phyloP scores from a whole-genome alignment of 1,140 invertebrate genomes.

The Drosophila aff. region DNA sequence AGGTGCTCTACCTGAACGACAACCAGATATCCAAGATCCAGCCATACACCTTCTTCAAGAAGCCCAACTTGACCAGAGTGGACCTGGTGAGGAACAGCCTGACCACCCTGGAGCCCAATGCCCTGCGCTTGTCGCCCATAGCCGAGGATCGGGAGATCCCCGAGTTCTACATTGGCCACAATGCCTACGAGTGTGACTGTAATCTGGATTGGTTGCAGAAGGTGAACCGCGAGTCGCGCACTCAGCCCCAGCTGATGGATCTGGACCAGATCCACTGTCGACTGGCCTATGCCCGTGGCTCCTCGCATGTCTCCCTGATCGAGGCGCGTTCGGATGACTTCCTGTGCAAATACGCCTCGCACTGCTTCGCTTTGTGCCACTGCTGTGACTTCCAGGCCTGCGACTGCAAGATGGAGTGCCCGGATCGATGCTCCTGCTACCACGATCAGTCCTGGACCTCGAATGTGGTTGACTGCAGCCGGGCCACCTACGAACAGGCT shows the following conservation, averaged over 20 bases:
- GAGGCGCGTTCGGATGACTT: constrained; percentile 94
- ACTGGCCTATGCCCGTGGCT: constrained; percentile 93
- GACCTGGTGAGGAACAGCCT: constrained; percentile 94
- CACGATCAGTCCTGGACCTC: constrained; percentile 96
- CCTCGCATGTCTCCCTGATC: constrained; percentile 91
- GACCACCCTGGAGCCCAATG: constrained; percentile 93
- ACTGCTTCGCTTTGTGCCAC: constrained; percentile 95
- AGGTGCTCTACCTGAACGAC: constrained; percentile 93
- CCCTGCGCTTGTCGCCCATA: constrained; percentile 92
- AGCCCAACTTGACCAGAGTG: constrained; percentile 94
- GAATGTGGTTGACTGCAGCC: constrained; percentile 96
- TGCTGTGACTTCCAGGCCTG: constrained; percentile 98
- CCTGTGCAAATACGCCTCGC: constrained; percentile 95
- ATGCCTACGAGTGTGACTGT: constrained; percentile 96
- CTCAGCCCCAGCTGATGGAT: constrained; percentile 94
- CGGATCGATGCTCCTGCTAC: constrained; percentile 95
- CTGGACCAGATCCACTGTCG: constrained; percentile 95
- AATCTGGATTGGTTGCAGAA: constrained; percentile 90
- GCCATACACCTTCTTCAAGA: constrained; percentile 96
- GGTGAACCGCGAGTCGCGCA: constrained; percentile 90
- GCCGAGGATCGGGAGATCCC: constrained; percentile 91
- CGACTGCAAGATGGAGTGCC: constrained; percentile 97
- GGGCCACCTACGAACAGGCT: constrained; percentile 89
- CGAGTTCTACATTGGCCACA: constrained; percentile 95
- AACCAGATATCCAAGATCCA: constrained; percentile 95